Conservation (phyloP, 2,888 invertebrate species). For the Tipula confusa region DNA sequence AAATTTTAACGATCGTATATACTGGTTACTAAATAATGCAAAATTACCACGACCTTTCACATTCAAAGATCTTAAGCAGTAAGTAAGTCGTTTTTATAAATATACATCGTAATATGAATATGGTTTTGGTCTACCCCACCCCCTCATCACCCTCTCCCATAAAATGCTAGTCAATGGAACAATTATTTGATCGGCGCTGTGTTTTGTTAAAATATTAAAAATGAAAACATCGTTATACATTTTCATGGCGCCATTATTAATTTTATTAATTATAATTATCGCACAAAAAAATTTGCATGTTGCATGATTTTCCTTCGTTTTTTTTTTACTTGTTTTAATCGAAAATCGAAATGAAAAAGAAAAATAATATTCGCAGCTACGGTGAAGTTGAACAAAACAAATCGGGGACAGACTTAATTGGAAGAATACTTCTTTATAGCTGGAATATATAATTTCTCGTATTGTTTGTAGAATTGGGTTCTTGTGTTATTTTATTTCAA, state of each 20-base stretch:
- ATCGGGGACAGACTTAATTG: background rate
- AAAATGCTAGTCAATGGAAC: background rate
- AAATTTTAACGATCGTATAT: background rate
- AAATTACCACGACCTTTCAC: background rate
- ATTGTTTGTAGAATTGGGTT: background rate
- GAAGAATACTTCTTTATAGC: background rate
- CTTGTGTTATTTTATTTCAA: background rate
- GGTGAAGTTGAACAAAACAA: background rate
- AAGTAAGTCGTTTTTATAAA: background rate
- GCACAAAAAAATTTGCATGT: background rate
- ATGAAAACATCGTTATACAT: background rate
- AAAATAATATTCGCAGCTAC: background rate
- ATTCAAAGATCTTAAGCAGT: background rate
- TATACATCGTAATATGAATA: background rate
- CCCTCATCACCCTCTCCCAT: background rate
- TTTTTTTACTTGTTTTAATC: background rate
- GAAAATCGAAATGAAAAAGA: background rate
- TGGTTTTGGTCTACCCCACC: background rate
- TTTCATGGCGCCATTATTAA: background rate
- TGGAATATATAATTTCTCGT: background rate
- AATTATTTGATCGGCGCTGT: background rate
- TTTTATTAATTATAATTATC: conserved; percentile 20
- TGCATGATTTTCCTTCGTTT: background rate
- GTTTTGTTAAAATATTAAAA: background rate
- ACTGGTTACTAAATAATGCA: background rate